Evolutionary conservation across 2,888 invertebrate species (phyloP), one percentile per base, ranked within the genome.

Genomic region (Cremastinae sp.): DNA sequence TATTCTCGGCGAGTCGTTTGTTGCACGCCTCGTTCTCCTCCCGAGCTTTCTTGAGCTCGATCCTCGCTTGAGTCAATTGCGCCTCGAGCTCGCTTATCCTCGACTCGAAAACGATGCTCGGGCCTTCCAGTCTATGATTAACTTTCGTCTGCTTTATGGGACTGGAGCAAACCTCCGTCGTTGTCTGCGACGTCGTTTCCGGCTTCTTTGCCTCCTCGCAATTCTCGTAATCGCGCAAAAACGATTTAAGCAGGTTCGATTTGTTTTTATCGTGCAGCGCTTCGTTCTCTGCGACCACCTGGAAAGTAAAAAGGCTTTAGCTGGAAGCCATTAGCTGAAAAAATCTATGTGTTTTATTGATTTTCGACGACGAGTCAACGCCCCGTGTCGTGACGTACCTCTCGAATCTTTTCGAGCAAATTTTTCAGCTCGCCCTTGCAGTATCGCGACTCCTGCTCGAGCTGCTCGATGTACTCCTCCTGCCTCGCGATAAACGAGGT

Each of bases 381-480:
- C 68, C 68, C 28, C 28, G 2, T 28, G 28, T 3, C 28, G 2
- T 28, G 28, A 36, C 73, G 16, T 77, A 87, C 95, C 88, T 96
- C 96, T 87, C 95, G 95, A 2, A 96, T 96, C 91, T 96, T 96
- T 0, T 94, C 93, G 10, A 96, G 90, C 12, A 96, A 91, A 83
- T 94, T 94, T 79, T 94, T 93, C 5, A 96, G 89, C 88, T 96
- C 96, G 61, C 94, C 95, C 90, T 95, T 93, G 87, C 96, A 96
- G 85, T 95, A 96, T 84, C 94, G 94, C 43, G 96, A 96, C 90
- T 96, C 96, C 81, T 94, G 93, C 87, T 96, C 96, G 61, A 96
- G 88, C 86, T 96, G 96, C 78, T 96, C 95, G 59, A 96, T 96
- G 84, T 96, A 96, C 83, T 96, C 96, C 84, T 96, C 96, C 83